Percentiles rank a stretch among this genome's conserved stretches.
These are phyloP conservation scores for Charadrius vociferus DNA, from an alignment of 2,113 vertebrate species.

Conservation along the genomic window DNA sequence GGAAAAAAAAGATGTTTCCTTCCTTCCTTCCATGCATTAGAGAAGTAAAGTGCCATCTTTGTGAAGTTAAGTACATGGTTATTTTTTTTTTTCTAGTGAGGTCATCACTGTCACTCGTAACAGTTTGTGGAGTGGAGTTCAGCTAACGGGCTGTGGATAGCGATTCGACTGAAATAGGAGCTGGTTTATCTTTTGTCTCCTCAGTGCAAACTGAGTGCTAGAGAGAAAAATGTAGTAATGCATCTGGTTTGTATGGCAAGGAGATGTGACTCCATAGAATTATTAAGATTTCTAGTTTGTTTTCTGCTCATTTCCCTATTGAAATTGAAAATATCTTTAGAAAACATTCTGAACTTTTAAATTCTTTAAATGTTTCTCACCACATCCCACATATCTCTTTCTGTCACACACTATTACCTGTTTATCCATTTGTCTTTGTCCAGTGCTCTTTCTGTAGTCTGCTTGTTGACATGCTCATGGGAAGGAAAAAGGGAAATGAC, in stretches of 20 bases:
- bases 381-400: not conserved
- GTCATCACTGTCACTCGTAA: too few relatives aligned
- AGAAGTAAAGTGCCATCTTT: not conserved
- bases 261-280: not conserved
- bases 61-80: not conserved
- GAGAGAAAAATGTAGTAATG: too few relatives aligned
- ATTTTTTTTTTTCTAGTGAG: too few relatives aligned
- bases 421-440: not conserved
- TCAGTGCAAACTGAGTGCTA: too few relatives aligned
- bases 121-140: too few relatives aligned
- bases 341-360: not conserved
- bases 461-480: not conserved
- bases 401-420: not conserved
- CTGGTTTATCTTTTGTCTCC: too few relatives aligned
- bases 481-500: not conserved
- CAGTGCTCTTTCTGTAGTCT: not conserved
- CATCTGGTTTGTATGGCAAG: not conserved
- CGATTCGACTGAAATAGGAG: too few relatives aligned
- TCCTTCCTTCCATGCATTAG: fast-evolving
- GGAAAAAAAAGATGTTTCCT: not conserved
- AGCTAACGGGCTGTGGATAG: too few relatives aligned
- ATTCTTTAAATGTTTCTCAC: not conserved
- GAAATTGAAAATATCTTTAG: not conserved
- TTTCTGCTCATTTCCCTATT: not conserved
- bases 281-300: not conserved